Conservation (phyloP, 2,113 vertebrate genomes). For the Sander lucioperca region DNA sequence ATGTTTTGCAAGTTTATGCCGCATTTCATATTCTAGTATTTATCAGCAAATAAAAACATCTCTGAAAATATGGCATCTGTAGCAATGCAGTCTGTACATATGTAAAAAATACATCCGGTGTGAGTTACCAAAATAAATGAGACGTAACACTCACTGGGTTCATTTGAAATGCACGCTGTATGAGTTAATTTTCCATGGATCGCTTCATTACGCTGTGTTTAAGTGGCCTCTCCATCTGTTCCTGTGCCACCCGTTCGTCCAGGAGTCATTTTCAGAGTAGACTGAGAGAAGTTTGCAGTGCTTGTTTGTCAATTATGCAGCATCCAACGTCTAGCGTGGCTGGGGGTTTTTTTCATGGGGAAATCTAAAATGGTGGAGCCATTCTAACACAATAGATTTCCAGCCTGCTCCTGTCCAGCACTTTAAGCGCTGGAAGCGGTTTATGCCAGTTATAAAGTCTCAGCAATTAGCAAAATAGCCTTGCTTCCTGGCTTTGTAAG, state of each 20-base stretch:
- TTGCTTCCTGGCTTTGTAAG: conserved; percentile 69
- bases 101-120: conserved; percentile 66
- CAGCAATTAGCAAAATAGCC: conserved; percentile 76
- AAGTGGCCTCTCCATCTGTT: conserved; percentile 80
- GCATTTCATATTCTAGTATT: conserved; percentile 50
- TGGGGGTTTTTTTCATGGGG: conserved; percentile 19
- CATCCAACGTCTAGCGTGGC: conserved; percentile 59
- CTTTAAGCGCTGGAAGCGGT: conserved; percentile 57
- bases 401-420: conserved; percentile 47
- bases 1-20: conserved; percentile 1
- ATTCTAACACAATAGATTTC: conserved; percentile 65
- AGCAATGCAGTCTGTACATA: conserved; percentile 39
- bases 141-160: conserved; percentile 62
- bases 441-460: conserved; percentile 69
- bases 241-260: conserved; percentile 67
- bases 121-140: conserved; percentile 66
- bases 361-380: conserved; percentile 64
- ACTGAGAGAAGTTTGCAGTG: conserved; percentile 62
- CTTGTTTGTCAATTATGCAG: conserved; percentile 78
- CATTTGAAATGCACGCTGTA: conserved; percentile 63
- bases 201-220: conserved; percentile 73
- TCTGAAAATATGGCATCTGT: conserved; percentile 35
- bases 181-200: conserved; percentile 67
- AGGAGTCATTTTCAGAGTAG: conserved; percentile 69
- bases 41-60: conserved; percentile 35